Percentiles rank a stretch among this genome's conserved stretches.
These are phyloP conservation scores for Diceros bicornis DNA, from an alignment of 2,797 vertebrate species.

Conservation along the genomic window DNA sequence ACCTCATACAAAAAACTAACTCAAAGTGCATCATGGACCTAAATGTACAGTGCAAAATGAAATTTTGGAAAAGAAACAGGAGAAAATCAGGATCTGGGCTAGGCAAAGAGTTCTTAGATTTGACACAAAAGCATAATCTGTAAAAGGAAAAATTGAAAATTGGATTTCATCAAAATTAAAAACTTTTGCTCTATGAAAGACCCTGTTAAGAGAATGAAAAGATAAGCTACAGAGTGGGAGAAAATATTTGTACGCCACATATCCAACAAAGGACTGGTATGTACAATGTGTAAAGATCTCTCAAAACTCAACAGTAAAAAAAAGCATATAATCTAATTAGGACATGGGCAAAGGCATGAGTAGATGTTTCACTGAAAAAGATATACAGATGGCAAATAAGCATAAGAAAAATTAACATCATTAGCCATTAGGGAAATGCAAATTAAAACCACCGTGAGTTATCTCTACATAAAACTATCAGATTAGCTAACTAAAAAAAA, in stretches of 20 bases:
- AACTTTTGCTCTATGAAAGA: neutral
- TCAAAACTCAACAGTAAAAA: conserved; percentile 24
- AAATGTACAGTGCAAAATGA: neutral
- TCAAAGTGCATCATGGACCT: neutral
- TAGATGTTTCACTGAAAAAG: neutral
- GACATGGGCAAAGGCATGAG: neutral
- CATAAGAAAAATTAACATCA: neutral
- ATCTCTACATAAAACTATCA: neutral
- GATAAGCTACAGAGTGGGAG: neutral
- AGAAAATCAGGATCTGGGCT: neutral
- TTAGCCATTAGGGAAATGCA: neutral
- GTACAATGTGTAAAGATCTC: neutral
- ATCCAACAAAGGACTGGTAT: neutral
- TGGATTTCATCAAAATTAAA: neutral
- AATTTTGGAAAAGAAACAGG: conserved; percentile 32
- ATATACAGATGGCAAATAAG: neutral
- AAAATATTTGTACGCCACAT: neutral
- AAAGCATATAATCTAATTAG: neutral
- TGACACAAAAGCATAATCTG: neutral
- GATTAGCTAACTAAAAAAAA: neutral
- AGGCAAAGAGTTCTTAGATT: neutral
- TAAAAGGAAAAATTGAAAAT: neutral
- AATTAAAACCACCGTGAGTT: neutral
- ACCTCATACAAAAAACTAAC: neutral
- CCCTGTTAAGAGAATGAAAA: neutral